These are phyloP conservation scores for Cydia amplana DNA, from an alignment of 1,140 invertebrate genomes.

Conservation along the genomic window DNA sequence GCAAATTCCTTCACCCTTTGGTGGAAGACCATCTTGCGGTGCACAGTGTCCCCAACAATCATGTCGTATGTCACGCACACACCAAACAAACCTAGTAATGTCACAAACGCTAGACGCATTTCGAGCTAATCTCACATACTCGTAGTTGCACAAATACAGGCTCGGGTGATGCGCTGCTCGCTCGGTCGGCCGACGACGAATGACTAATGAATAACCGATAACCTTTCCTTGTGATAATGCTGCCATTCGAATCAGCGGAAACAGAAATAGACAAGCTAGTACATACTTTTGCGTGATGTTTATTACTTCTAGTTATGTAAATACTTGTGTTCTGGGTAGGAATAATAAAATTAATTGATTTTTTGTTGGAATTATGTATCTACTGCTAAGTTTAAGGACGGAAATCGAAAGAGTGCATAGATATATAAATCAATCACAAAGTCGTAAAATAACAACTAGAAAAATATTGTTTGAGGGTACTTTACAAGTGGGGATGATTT, in stretches of 20 bases:
- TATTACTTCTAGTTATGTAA: neutral
- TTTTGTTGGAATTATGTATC: too few relatives aligned
- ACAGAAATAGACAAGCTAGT: conserved; percentile 5
- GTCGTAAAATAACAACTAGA: too few relatives aligned
- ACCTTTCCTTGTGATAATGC: conserved; percentile 45
- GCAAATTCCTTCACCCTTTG: conserved; percentile 73
- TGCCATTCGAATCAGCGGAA: conserved; percentile 18
- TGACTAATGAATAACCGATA: conserved; percentile 54
- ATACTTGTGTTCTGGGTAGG: neutral
- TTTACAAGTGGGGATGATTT: too few relatives aligned
- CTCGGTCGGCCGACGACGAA: conserved; percentile 47
- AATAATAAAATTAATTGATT: too few relatives aligned
- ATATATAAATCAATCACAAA: too few relatives aligned
- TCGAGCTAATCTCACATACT: conserved; percentile 52
- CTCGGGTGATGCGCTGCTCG: conserved; percentile 46
- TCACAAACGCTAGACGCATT: conserved; percentile 60
- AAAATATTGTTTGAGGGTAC: too few relatives aligned
- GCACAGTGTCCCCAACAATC: conserved; percentile 71
- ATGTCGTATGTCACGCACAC: conserved; percentile 63
- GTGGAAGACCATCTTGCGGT: conserved; percentile 75
- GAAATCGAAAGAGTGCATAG: too few relatives aligned
- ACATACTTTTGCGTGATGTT: conserved; percentile 15
- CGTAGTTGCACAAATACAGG: conserved; percentile 41
- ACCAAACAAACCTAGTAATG: conserved; percentile 50
- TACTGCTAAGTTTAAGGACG: too few relatives aligned